Evolutionary conservation across 2,113 vertebrate species (phyloP).

Genomic region (Globicephala melas): DNA sequence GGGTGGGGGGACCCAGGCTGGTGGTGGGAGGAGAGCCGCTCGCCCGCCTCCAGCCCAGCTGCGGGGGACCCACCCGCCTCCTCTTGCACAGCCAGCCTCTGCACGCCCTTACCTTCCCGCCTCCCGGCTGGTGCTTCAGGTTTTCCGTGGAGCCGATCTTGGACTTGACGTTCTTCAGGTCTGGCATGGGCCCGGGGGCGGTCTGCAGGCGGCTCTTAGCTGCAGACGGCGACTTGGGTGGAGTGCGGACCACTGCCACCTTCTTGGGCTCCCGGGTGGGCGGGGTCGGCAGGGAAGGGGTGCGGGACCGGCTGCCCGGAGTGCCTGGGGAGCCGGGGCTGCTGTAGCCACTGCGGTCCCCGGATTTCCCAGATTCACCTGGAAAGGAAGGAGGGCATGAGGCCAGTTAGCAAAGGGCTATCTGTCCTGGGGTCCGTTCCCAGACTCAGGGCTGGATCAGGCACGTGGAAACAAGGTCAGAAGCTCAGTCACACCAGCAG

Average conservation of each 20-base stretch:
- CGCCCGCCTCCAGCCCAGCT: background rate
- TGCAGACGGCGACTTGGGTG: conserved; percentile 94
- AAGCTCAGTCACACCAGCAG: background rate
- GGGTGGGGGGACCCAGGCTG: background rate
- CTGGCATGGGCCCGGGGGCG: conserved; percentile 89
- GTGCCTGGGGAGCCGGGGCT: conserved; percentile 95
- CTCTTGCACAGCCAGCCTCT: background rate
- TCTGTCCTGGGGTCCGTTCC: background rate
- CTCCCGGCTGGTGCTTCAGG: conserved; percentile 96
- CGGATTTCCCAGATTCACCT: conserved; percentile 88
- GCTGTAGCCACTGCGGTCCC: conserved; percentile 92
- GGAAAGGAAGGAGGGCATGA: background rate
- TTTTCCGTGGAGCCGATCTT: conserved; percentile 98
- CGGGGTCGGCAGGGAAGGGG: conserved; percentile 87
- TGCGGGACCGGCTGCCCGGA: conserved; percentile 90
- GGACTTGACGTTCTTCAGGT: conserved; percentile 93
- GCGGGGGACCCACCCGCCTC: background rate
- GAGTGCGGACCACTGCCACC: conserved; percentile 94
- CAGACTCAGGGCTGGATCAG: background rate
- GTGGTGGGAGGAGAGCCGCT: background rate
- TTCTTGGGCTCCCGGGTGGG: conserved; percentile 94
- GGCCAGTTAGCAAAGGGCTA: background rate
- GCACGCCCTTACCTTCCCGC: conserved; percentile 88
- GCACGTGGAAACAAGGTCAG: background rate
- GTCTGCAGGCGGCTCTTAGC: conserved; percentile 90